Evolutionary conservation across 2,113 vertebrate species (phyloP).

Genomic region (Choloepus hoffmanni): DNA sequence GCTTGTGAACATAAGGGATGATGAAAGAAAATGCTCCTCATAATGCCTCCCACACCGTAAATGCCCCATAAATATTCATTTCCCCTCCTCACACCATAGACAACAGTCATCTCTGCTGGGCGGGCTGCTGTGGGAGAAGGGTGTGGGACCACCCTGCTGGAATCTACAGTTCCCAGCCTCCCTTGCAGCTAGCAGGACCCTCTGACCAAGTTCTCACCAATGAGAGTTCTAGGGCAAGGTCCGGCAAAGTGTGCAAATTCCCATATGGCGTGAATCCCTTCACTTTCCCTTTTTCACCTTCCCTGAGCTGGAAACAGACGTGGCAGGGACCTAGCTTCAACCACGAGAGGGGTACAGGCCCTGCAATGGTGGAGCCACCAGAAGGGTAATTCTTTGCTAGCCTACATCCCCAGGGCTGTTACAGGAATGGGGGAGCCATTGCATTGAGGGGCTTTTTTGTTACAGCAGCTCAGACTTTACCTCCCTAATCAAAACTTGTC

Average conservation of each 20-base stretch:
- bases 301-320: background rate
- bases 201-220: background rate
- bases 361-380: rapidly evolving
- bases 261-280: rapidly evolving
- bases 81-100: too few species aligned
- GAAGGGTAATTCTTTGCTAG: background rate
- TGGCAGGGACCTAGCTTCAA: background rate
- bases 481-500: rapidly evolving
- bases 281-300: rapidly evolving
- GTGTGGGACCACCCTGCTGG: background rate
- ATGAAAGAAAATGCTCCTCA: background rate
- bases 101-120: background rate
- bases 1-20: background rate
- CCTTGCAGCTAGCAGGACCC: background rate
- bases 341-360: background rate
- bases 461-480: background rate
- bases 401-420: background rate
- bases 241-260: background rate
- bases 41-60: too few species aligned
- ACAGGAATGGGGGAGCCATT: rapidly evolving
- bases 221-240: background rate
- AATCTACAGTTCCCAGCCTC: background rate
- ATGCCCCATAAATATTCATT: background rate
- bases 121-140: background rate
- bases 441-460: background rate